These are phyloP conservation scores for Gonocerus acuteangulatus DNA, from an alignment of 2,888 invertebrate species.

Conservation along the genomic window DNA sequence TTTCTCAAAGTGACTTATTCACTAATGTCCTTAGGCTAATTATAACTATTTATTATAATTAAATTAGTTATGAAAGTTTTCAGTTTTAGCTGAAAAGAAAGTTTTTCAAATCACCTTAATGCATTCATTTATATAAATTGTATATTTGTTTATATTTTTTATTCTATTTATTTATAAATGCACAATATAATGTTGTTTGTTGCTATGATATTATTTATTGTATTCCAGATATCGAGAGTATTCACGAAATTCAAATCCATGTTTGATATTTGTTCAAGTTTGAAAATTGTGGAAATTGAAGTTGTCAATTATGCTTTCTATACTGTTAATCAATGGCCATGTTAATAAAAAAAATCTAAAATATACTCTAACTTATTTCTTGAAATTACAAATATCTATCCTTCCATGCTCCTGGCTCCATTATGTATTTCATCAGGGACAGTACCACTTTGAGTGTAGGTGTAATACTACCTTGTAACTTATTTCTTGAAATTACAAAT, in stretches of 20 bases:
- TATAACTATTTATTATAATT: constrained; percentile 5
- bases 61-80: background rate
- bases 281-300: background rate
- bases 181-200: constrained; percentile 30
- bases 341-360: constrained; percentile 1
- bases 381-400: too few relatives aligned
- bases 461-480: too few relatives aligned
- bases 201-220: constrained; percentile 21
- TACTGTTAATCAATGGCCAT: constrained; percentile 1
- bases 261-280: background rate
- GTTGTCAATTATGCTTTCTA: constrained; percentile 1
- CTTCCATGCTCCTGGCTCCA: too few relatives aligned
- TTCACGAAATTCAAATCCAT: background rate
- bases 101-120: background rate
- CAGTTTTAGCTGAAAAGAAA: too few relatives aligned
- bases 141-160: constrained; percentile 9
- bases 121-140: background rate
- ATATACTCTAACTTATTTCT: background rate
- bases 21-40: background rate
- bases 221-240: constrained; percentile 13
- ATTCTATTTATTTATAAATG: constrained; percentile 16
- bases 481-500: too few relatives aligned
- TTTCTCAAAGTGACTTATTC: constrained; percentile 6
- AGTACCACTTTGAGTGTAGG: too few relatives aligned
- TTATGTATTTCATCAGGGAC: too few relatives aligned